These are phyloP conservation scores for Ophion ventricosus DNA, from an alignment of 2,888 invertebrate species.

Conservation along the genomic window DNA sequence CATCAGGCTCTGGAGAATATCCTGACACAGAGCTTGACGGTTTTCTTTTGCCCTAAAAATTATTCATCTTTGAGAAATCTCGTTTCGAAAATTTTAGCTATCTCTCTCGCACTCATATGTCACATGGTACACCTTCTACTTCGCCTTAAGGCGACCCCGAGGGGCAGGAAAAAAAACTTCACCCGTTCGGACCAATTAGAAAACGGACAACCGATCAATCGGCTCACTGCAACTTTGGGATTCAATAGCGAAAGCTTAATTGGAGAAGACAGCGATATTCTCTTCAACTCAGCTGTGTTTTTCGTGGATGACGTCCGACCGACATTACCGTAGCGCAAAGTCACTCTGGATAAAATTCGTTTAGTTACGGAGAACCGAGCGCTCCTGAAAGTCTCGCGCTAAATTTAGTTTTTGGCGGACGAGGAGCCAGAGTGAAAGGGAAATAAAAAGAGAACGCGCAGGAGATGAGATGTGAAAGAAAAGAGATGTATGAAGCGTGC, in stretches of 20 bases:
- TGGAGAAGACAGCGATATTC: not conserved
- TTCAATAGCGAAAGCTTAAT: not conserved
- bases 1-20: no score
- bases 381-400: conserved; percentile 68
- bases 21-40: no score
- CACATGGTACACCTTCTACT: no score
- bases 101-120: no score
- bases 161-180: not conserved
- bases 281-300: not conserved
- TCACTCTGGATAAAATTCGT: conserved; percentile 53
- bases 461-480: conserved; percentile 57
- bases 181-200: not conserved
- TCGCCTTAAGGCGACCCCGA: not conserved
- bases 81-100: no score
- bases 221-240: not conserved
- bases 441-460: conserved; percentile 62
- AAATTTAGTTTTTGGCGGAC: conserved; percentile 72
- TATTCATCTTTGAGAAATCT: no score
- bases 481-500: conserved; percentile 29
- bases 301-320: not conserved
- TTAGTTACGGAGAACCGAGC: conserved; percentile 50
- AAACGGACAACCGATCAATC: not conserved
- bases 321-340: conserved; percentile 17
- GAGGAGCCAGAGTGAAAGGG: conserved; percentile 51
- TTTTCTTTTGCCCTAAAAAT: no score